Conservation (phyloP, 2,113 vertebrate species). For the Gymnobelideus leadbeateri region DNA sequence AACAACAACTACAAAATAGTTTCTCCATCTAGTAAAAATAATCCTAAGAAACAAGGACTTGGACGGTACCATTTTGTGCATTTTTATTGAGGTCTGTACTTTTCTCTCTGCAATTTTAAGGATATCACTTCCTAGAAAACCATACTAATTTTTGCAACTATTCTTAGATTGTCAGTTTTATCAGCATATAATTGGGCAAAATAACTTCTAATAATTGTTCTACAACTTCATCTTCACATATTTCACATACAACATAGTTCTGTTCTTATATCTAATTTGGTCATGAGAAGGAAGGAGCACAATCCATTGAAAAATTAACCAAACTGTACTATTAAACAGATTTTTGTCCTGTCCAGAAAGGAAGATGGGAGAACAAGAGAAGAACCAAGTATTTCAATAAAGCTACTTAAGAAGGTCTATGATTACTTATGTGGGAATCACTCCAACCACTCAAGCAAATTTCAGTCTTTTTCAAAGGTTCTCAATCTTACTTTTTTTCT, state of each 20-base stretch:
- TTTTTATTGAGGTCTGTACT: neutral
- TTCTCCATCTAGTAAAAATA: conserved; percentile 10
- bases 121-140: neutral
- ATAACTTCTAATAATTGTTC: too few relatives aligned
- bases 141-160: neutral
- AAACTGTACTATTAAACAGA: neutral
- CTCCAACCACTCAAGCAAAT: neutral
- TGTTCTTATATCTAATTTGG: neutral
- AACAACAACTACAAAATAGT: conserved; percentile 13
- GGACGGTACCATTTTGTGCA: neutral
- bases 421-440: neutral
- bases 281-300: neutral
- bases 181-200: too few relatives aligned
- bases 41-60: conserved; percentile 50
- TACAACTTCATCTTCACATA: too few relatives aligned
- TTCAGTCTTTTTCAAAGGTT: neutral
- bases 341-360: neutral
- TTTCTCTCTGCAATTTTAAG: neutral
- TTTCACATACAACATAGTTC: too few relatives aligned
- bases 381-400: too few relatives aligned
- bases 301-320: neutral
- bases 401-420: neutral
- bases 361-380: neutral
- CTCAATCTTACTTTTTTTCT: too few relatives aligned
- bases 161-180: too few relatives aligned